phyloP scores from a whole-genome alignment of 2,797 vertebrate genomes.

The Gastrophryne carolinensis region DNA sequence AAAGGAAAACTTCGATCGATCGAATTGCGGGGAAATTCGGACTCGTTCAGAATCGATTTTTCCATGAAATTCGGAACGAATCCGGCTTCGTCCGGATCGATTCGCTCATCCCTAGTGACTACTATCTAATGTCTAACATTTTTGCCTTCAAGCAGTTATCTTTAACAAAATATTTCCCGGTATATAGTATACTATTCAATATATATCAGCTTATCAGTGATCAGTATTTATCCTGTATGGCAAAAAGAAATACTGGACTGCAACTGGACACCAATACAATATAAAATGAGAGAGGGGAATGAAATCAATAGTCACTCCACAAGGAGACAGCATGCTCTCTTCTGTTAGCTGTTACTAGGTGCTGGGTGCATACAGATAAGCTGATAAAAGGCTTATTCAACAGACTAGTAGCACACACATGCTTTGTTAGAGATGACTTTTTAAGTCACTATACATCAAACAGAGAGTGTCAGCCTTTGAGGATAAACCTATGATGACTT shows the following conservation, averaged over 20 bases:
- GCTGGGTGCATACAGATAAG: conserved; percentile 72
- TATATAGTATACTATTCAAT: not conserved
- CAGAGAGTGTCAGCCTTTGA: conserved; percentile 74
- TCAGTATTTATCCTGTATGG: conserved; percentile 45
- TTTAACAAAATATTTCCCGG: not conserved
- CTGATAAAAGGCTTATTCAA: conserved; percentile 72
- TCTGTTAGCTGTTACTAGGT: conserved; percentile 66
- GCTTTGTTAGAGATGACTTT: conserved; percentile 72
- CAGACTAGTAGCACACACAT: conserved; percentile 69
- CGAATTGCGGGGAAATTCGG: too few species aligned
- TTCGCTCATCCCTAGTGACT: too few species aligned
- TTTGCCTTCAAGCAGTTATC: not conserved
- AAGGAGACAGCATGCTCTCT: conserved; percentile 62
- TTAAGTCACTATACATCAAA: conserved; percentile 77
- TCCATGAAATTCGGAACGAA: too few species aligned
- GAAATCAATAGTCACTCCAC: conserved; percentile 69
- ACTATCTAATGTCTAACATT: too few species aligned
- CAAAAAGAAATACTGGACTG: conserved; percentile 55
- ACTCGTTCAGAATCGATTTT: too few species aligned
- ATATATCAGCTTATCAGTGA: conserved; percentile 25
- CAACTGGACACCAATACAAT: conserved; percentile 60
- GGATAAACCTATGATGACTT: conserved; percentile 73
- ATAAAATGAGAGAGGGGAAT: conserved; percentile 68
- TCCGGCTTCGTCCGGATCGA: too few species aligned
- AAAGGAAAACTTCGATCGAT: too few species aligned